Conservation (phyloP, 30 jellyfish, hydroid and myxozoan species). For the Aurelia aurita region DNA sequence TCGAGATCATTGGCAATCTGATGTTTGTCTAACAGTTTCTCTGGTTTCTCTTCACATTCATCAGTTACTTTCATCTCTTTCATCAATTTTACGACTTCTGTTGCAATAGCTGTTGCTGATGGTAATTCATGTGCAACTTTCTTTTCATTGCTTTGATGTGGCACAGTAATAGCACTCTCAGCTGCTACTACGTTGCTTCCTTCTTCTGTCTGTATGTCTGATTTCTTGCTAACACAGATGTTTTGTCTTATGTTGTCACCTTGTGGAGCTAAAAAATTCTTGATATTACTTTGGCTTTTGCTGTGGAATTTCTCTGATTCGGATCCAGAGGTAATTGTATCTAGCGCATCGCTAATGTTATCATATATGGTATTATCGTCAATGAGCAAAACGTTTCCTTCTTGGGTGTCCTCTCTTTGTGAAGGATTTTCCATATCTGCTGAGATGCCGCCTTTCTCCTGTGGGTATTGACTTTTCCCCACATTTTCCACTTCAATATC, state of each 20-base stretch:
- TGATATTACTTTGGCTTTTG: conserved; percentile 22
- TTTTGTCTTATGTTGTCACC: background rate
- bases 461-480: background rate
- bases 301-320: conserved; percentile 1
- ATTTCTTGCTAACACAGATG: no score
- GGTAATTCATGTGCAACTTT: background rate
- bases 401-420: conserved; percentile 8
- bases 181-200: background rate
- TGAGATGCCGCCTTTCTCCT: conserved; percentile 5
- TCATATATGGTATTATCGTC: background rate
- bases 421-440: background rate
- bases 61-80: conserved; percentile 27
- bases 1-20: conserved; percentile 16
- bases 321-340: background rate
- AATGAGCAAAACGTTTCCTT: background rate
- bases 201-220: conserved; percentile 8
- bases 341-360: background rate
- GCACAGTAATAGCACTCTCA: background rate
- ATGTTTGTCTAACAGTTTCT: background rate
- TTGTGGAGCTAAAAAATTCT: conserved; percentile 8
- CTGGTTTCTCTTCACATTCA: background rate
- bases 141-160: background rate
- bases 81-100: conserved; percentile 26
- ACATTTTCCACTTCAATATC: conserved; percentile 14
- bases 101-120: conserved; percentile 38